These are phyloP conservation scores for Fulica atra DNA, from an alignment of 2,113 vertebrate genomes.

Conservation along the genomic window DNA sequence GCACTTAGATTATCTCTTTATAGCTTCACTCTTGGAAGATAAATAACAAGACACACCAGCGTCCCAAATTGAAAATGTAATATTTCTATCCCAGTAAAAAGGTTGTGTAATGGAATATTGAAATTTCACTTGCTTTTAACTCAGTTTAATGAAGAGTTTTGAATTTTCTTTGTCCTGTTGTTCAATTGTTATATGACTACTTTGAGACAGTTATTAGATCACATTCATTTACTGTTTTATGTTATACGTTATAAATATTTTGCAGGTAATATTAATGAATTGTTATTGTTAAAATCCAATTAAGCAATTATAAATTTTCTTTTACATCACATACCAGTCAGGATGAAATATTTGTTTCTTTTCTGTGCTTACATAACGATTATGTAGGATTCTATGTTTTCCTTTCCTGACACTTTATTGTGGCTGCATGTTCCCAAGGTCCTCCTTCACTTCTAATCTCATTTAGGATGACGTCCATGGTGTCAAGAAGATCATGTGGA, in stretches of 20 bases:
- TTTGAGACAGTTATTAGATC: background rate
- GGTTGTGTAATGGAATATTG: background rate
- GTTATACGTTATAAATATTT: background rate
- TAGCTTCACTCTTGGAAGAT: background rate
- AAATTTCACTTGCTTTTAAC: background rate
- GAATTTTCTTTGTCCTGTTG: background rate
- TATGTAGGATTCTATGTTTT: background rate
- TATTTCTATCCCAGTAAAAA: background rate
- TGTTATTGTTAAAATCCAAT: background rate
- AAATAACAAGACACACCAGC: background rate
- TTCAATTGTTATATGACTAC: background rate
- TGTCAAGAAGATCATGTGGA: background rate
- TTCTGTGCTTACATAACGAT: background rate
- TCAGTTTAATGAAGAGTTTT: background rate
- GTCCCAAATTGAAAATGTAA: background rate
- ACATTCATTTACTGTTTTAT: background rate
- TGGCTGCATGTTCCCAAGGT: background rate
- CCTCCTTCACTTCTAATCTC: background rate
- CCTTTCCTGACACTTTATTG: background rate
- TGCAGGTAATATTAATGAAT: background rate
- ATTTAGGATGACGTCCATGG: rapidly evolving
- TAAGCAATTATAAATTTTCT: background rate
- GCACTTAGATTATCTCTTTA: background rate
- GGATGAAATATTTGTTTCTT: background rate
- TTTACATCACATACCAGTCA: background rate